Evolutionary conservation across 2,113 vertebrate species (phyloP).

Genomic region (Eurypyga helias): DNA sequence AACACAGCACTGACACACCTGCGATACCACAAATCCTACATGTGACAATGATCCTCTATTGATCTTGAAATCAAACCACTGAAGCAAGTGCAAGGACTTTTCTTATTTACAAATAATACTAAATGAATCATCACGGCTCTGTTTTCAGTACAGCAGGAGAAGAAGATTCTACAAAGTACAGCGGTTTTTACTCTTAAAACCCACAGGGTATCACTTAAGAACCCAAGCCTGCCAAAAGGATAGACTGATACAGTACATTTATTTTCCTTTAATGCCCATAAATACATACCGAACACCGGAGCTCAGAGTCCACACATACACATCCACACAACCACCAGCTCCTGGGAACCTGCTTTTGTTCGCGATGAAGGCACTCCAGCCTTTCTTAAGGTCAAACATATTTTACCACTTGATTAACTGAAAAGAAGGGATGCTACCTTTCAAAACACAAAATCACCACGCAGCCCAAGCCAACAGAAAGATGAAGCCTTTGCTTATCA

Average conservation of each 20-base stretch:
- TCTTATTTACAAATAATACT: background rate
- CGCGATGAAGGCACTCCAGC: background rate
- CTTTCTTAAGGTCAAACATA: slow-evolving; percentile 21
- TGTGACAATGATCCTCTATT: background rate
- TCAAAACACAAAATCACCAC: background rate
- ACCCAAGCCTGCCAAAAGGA: background rate
- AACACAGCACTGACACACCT: background rate
- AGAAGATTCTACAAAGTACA: background rate
- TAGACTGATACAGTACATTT: background rate
- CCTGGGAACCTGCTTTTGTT: background rate
- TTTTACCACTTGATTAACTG: background rate
- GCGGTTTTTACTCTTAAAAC: background rate
- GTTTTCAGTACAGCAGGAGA: background rate
- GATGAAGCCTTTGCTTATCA: background rate
- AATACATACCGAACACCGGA: accelerated
- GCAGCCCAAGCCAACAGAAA: background rate
- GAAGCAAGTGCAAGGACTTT: background rate
- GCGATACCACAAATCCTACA: background rate
- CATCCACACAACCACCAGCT: background rate
- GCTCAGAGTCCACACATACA: background rate
- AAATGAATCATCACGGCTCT: background rate
- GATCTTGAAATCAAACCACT: background rate
- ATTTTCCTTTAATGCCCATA: background rate
- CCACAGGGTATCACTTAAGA: background rate
- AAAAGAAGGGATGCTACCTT: background rate